Evolutionary conservation across 2,797 vertebrate genomes (phyloP).

Genomic region (Leptoclinus maculatus): DNA sequence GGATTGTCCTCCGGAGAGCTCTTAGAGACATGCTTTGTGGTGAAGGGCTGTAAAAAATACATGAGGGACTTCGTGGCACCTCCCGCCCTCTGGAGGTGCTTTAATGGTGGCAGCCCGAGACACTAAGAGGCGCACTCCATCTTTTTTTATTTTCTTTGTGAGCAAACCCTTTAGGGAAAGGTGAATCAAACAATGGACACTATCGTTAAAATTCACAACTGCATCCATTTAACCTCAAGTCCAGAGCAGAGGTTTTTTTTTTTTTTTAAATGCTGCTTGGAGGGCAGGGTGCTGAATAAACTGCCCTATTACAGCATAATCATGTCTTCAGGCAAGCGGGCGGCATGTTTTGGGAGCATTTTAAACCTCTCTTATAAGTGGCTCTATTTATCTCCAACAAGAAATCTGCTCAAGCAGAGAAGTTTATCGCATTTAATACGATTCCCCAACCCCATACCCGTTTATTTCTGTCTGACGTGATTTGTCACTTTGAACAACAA

Average conservation of each 20-base stretch:
- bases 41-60: slow-evolving; percentile 12
- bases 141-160: background rate
- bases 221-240: slow-evolving; percentile 15
- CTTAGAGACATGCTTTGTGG: slow-evolving; percentile 12
- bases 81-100: slow-evolving; percentile 5
- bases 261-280: background rate
- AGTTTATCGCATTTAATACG: slow-evolving; percentile 14
- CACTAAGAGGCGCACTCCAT: background rate
- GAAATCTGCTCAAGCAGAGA: slow-evolving; percentile 5
- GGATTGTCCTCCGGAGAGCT: background rate
- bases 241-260: background rate
- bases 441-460: background rate
- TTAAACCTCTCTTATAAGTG: background rate
- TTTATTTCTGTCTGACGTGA: slow-evolving; percentile 6
- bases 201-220: slow-evolving; percentile 25
- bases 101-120: background rate
- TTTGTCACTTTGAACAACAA: slow-evolving; percentile 18
- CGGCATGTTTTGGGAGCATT: slow-evolving; percentile 17
- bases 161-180: slow-evolving; percentile 2
- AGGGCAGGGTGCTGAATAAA: background rate
- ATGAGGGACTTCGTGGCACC: background rate
- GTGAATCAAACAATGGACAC: slow-evolving; percentile 7
- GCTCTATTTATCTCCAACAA: slow-evolving; percentile 18
- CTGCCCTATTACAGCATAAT: slow-evolving; percentile 1
- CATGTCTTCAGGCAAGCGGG: background rate